These are phyloP conservation scores for Galerucella nymphaeae DNA, from an alignment of 2,888 invertebrate genomes.

Conservation along the genomic window DNA sequence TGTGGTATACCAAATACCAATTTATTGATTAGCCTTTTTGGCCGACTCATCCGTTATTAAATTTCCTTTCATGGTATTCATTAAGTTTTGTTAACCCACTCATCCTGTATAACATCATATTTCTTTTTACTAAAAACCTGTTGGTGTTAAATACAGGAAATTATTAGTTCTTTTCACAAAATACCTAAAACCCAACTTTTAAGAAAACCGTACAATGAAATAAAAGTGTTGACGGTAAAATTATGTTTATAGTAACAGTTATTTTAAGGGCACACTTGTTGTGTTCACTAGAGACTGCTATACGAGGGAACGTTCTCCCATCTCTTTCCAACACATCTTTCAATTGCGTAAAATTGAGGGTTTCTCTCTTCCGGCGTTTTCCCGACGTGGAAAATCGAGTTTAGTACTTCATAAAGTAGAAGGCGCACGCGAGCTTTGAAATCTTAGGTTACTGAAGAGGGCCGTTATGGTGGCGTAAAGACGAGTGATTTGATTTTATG, in stretches of 20 bases:
- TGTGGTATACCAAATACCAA: too few species aligned
- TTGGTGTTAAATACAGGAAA: not conserved
- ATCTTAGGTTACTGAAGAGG: slow-evolving; percentile 64
- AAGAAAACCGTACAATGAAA: slow-evolving; percentile 60
- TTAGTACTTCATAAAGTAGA: slow-evolving; percentile 67
- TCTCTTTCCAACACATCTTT: slow-evolving; percentile 43
- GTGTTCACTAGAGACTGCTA: slow-evolving; percentile 61
- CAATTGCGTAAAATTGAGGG: slow-evolving; percentile 14
- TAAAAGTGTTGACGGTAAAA: slow-evolving; percentile 64
- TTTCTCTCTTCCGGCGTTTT: slow-evolving; percentile 39
- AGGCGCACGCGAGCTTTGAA: slow-evolving; percentile 65
- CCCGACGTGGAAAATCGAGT: slow-evolving; percentile 62
- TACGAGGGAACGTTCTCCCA: slow-evolving; percentile 56
- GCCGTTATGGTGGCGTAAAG: slow-evolving; percentile 65
- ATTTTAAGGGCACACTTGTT: slow-evolving; percentile 66
- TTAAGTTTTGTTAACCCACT: too few species aligned
- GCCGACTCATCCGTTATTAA: too few species aligned
- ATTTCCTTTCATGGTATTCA: too few species aligned
- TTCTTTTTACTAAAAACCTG: not conserved
- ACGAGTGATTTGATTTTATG: slow-evolving; percentile 66
- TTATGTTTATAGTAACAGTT: slow-evolving; percentile 67
- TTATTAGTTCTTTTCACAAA: slow-evolving; percentile 51
- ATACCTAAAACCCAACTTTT: slow-evolving; percentile 57
- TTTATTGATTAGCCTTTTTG: too few species aligned
- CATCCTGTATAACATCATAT: not conserved